Evolutionary conservation across 2,888 invertebrate species (phyloP).

Genomic region (Tanypteryx hageni): DNA sequence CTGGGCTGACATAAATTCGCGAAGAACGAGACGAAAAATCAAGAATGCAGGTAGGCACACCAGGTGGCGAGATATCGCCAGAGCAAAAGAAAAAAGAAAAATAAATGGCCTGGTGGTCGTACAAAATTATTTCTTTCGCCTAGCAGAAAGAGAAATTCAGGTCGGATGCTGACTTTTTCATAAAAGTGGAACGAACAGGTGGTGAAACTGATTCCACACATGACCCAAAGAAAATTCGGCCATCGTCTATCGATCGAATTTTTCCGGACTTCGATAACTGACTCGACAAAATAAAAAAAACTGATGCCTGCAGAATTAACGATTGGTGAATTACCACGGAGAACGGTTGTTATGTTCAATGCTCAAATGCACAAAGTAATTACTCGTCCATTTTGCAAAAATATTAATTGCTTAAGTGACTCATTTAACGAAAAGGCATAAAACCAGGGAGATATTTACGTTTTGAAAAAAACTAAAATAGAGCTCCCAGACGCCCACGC

Average conservation of each 20-base stretch:
- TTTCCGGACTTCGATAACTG: no score
- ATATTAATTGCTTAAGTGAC: no score
- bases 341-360: no score
- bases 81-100: not conserved
- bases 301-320: no score
- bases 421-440: no score
- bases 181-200: not conserved
- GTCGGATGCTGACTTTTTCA: conserved; percentile 4
- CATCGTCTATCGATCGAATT: no score
- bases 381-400: no score
- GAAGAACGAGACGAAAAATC: not conserved
- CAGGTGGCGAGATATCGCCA: not conserved
- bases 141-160: conserved; percentile 2
- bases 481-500: not conserved
- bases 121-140: not conserved
- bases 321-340: no score
- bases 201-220: not conserved
- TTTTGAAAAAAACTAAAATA: not conserved
- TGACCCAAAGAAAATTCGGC: not conserved
- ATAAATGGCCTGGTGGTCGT: no score
- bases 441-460: not conserved
- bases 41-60: not conserved
- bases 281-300: no score
- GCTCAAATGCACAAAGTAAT: no score
- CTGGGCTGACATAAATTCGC: no score